These are phyloP conservation scores for Pelobates cultripes DNA, from an alignment of 2,797 vertebrate genomes.

Conservation along the genomic window DNA sequence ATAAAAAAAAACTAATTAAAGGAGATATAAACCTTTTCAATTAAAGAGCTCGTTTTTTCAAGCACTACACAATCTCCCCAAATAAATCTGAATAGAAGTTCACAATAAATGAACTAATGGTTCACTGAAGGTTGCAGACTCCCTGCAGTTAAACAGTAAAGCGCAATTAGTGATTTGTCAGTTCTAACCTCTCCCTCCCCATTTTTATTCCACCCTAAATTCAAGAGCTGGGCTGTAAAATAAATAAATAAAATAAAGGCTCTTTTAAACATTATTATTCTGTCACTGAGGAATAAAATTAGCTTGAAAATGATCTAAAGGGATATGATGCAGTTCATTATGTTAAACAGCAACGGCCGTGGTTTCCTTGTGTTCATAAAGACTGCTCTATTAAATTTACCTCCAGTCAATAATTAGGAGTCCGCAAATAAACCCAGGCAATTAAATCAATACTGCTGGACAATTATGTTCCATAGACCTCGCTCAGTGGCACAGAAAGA, in stretches of 20 bases:
- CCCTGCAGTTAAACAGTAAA: slow-evolving; percentile 53
- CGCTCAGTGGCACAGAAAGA: slow-evolving; percentile 88
- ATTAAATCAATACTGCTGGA: slow-evolving; percentile 98
- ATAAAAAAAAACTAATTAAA: slow-evolving; percentile 48
- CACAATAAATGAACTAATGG: slow-evolving; percentile 54
- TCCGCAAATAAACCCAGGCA: slow-evolving; percentile 98
- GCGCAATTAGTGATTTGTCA: slow-evolving; percentile 69
- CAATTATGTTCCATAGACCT: slow-evolving; percentile 79
- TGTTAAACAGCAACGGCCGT: slow-evolving; percentile 85
- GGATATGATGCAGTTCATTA: slow-evolving; percentile 90
- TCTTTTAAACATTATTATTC: slow-evolving; percentile 93
- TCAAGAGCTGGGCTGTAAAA: slow-evolving; percentile 83
- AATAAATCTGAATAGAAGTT: slow-evolving; percentile 53
- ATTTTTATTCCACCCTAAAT: slow-evolving; percentile 64
- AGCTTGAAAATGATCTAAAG: slow-evolving; percentile 91
- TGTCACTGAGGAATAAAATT: slow-evolving; percentile 89
- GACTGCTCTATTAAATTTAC: slow-evolving; percentile 95
- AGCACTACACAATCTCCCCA: slow-evolving; percentile 41
- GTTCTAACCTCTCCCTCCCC: slow-evolving; percentile 61
- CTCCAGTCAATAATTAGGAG: slow-evolving; percentile 99
- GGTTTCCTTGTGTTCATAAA: slow-evolving; percentile 96
- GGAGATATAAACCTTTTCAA: slow-evolving; percentile 51
- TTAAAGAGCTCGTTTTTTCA: slow-evolving; percentile 47
- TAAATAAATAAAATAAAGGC: slow-evolving; percentile 90
- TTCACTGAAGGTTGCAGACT: slow-evolving; percentile 54